Evolutionary conservation across 2,113 vertebrate species (phyloP), one percentile per base, ranked within the genome.

Genomic region (Daboia siamensis): DNA sequence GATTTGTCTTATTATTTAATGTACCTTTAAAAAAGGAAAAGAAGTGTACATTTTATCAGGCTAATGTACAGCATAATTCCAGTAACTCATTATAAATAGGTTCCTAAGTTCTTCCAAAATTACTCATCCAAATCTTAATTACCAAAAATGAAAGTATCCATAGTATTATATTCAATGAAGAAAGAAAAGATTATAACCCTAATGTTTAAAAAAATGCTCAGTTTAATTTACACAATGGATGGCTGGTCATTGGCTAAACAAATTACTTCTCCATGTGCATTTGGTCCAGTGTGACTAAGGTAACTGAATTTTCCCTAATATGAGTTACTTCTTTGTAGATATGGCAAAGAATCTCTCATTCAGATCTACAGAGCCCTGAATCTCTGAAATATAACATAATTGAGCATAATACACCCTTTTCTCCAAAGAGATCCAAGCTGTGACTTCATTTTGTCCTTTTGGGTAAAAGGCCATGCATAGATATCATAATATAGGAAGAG

Each of bases 71-170:
- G 29, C 33, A 13, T 13, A 20, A 90, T 90, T 29, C 23, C 7
- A 29, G 13, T 44, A 56, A 44, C 80, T 33, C 44, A 51, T 91
- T n/a, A 52, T 64, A 87, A 20, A 87, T 56, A 91, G 90, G 61
- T 93, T 90, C 51, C 26, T 51, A 26, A 24, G 17, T 88, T 91
- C 69, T 88, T 26, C 29, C 52, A 89, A 87, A 69, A 94, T 92
- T 93, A 12, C 26, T 51, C 64, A 95, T 91, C 88, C 46, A 93
- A 0, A 87, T 29, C 33, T 69, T 17, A 56, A 59, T 26, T 84
- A 61, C 55, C 20, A 89, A 51, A 57, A 92, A 84, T 59, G 51
- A 4, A 90, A 48, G n/a, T 87, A 51, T 51, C 23, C n/a, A 87
- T 90, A 48, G 51, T 11, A 39, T 54, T 59, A 87, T 29, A 52